These are phyloP conservation scores for Diachasma alloeum DNA, from an alignment of 1,140 invertebrate species.

Conservation along the genomic window DNA sequence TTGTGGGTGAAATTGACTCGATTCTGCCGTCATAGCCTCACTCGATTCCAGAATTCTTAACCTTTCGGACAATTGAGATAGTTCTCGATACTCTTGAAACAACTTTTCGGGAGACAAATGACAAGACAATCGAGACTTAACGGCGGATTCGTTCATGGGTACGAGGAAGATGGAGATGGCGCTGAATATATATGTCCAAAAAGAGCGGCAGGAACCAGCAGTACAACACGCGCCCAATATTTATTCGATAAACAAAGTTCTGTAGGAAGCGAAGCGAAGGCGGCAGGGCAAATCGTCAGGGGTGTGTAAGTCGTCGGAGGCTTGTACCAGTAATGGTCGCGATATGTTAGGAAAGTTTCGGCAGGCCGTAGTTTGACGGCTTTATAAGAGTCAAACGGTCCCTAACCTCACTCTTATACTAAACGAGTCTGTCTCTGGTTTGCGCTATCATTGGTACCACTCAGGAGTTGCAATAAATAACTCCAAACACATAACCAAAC, in stretches of 20 bases:
- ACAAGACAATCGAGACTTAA: constrained; percentile 15
- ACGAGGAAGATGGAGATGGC: neutral
- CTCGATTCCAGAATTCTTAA: too few species aligned
- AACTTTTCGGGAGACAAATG: constrained; percentile 1
- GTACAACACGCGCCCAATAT: constrained; percentile 38
- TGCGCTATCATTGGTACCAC: constrained; percentile 39
- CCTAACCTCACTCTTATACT: constrained; percentile 33
- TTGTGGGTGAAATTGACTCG: too few species aligned
- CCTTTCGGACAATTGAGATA: neutral
- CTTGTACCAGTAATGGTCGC: constrained; percentile 55
- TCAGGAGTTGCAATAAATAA: constrained; percentile 37
- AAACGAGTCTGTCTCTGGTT: constrained; percentile 10
- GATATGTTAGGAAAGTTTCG: constrained; percentile 59
- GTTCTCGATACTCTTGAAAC: neutral
- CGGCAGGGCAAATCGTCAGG: constrained; percentile 5
- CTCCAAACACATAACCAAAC: neutral
- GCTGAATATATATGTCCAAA: neutral
- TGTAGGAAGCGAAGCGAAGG: constrained; percentile 35
- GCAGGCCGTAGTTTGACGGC: constrained; percentile 50
- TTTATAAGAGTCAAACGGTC: constrained; percentile 57
- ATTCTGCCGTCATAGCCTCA: too few species aligned
- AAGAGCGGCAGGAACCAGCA: neutral
- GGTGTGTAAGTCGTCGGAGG: constrained; percentile 45
- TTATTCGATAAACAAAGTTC: constrained; percentile 60
- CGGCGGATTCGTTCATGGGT: neutral